Evolutionary conservation across 2,888 invertebrate genomes (phyloP), one percentile per base, ranked within the genome.

Genomic region (Oxystoma pomonae): DNA sequence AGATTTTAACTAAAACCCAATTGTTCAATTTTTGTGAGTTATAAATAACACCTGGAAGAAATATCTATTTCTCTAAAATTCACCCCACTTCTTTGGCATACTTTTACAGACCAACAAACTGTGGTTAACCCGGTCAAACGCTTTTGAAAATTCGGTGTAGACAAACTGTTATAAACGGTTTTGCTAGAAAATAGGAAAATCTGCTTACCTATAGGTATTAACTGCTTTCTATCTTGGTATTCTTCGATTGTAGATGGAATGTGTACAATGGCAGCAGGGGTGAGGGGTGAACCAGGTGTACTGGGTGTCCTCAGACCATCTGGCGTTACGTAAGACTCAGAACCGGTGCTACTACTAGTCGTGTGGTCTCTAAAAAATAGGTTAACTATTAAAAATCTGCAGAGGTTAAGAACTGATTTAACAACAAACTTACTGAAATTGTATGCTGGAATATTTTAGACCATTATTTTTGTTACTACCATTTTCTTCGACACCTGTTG

Each of bases 311-410:
- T 57, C 17, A 65, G 66, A 12, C 55, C 58, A n/a, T 65, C 65
- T 57, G 68, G 65, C 1, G 56, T 67, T 7, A 63, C 52, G 22
- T 68, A 64, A 16, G 64, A 66, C 17, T 58, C 60, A 1, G 64
- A 60, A 56, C 67, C 62, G 2, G 57, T 58, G 58, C 59, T 65
- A 52, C 61, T 61, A 52, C 61, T 61, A 20, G 59, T 59, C 3
- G 56, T 62, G 49, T 60, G 60, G 21, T 65, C 63, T n/a, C 65
- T 65, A 19, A 50, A 60, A 55, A 52, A 20, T 35, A 12, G 35
- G 12, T n/a, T n/a, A n/a, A n/a, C n/a, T n/a, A n/a, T n/a, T n/a
- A n/a, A n/a, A n/a, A n/a, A n/a, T n/a, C n/a, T n/a, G n/a, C n/a
- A n/a, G n/a, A n/a, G n/a, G n/a, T n/a, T n/a, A n/a, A n/a, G n/a